Base-by-base conservation (phyloP, 2,113 vertebrate species). In the Melozone crissalis region DNA sequence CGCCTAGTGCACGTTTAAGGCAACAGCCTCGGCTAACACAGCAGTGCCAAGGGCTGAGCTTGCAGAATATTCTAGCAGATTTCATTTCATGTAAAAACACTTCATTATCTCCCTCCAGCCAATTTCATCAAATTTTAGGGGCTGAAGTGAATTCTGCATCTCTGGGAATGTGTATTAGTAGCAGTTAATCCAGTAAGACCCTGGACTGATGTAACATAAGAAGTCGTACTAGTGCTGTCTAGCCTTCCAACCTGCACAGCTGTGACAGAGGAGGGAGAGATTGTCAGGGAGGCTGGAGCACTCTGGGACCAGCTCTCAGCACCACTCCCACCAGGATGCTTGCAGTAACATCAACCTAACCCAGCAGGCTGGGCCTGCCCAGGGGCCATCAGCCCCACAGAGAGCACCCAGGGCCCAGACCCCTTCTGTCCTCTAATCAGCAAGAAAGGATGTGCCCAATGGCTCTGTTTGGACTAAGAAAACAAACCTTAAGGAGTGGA, bases 1-100 rank as follows among this genome's bases (percentile, higher is more conserved):
- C 98, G 63, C 96, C 98, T 98, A 75, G 96, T 96, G 98, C 81
- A 88, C 21, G 3, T 28, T 69, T 35, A 23, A 23, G 66, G 71
- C 87, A 73, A 57, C 26, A 54, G 20, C 62, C 27, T 83, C 7
- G 27, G 59, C 18, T 44, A 47, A 52, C 26, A 63, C 19, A 51
- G 71, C 76, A 16, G 63, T 13, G 68, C 75, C 57, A 44, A 44
- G 61, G 74, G 17, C 14, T n/a, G 71, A 62, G 86, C 83, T 57
- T 30, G 52, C 41, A 71, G 47, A 86, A 67, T 87, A 87, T 85
- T 33, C 84, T 44, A 68, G 35, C 39, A 46, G 76, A 92, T 63
- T 78, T 91, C 65, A 89, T 92, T 87, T 79, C 46, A 4, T 16
- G 27, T 24, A 65, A 62, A 89, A 83, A 75, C 9, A 49, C 71